Percentiles rank a stretch among this genome's conserved stretches.
These are phyloP conservation scores for Syngnathus acus DNA, from an alignment of 2,797 vertebrate genomes.

Conservation along the genomic window DNA sequence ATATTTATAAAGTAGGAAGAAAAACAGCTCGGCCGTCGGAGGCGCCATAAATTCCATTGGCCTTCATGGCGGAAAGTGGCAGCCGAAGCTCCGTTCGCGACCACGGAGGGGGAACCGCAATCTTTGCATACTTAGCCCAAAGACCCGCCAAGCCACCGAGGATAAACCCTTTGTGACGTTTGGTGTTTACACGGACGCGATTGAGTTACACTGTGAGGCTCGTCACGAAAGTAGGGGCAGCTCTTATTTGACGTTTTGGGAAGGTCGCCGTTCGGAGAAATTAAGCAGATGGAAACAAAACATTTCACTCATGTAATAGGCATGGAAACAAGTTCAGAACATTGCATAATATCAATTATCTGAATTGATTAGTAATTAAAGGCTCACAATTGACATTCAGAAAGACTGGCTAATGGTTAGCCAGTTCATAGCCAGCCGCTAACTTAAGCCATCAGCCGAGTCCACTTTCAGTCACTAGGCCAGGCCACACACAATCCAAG, in stretches of 20 bases:
- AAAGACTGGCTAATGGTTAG: not conserved
- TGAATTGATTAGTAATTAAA: not conserved
- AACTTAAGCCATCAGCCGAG: not conserved
- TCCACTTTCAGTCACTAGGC: not conserved
- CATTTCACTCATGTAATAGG: not conserved
- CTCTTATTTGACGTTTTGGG: constrained; percentile 21
- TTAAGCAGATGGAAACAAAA: constrained; percentile 6
- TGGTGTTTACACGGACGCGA: constrained; percentile 37
- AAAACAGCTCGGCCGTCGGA: constrained; percentile 35
- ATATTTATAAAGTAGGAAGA: constrained; percentile 40
- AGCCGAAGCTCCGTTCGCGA: constrained; percentile 27
- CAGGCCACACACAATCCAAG: no score
- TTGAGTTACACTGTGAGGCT: constrained; percentile 33
- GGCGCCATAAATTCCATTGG: constrained; percentile 41
- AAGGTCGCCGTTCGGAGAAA: constrained; percentile 35
- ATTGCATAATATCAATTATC: not conserved
- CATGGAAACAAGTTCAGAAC: not conserved
- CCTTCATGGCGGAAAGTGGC: constrained; percentile 37
- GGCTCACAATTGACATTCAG: not conserved
- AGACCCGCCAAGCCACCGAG: constrained; percentile 37
- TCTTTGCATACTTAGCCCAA: constrained; percentile 48
- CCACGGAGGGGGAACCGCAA: constrained; percentile 28
- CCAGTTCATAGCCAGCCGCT: not conserved
- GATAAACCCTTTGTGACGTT: constrained; percentile 34
- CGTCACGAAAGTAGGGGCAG: constrained; percentile 24